Evolutionary conservation across 2,113 vertebrate species (phyloP).

Genomic region (Benitochromis conjunctus): DNA sequence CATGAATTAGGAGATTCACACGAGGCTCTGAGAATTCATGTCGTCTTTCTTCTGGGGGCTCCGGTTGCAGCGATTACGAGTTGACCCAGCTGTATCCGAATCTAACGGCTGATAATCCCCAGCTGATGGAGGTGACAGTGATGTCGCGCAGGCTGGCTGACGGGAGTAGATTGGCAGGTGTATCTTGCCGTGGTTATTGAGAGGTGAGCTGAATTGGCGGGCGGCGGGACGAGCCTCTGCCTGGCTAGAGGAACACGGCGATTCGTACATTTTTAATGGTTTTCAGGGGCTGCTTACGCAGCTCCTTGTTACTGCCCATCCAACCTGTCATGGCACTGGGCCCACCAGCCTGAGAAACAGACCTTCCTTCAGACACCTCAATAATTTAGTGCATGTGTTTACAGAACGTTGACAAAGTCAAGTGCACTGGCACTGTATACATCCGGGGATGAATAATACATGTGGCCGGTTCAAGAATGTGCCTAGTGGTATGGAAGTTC

Average conservation of each 20-base stretch:
- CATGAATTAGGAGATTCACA: neutral
- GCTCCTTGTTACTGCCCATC: slow-evolving; percentile 61
- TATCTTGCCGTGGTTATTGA: neutral
- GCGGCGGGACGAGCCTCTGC: neutral
- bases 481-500: slow-evolving; percentile 56
- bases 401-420: slow-evolving; percentile 69
- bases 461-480: slow-evolving; percentile 49
- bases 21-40: neutral
- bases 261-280: slow-evolving; percentile 65
- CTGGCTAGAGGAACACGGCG: slow-evolving; percentile 26
- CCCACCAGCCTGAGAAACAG: slow-evolving; percentile 24
- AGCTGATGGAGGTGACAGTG: slow-evolving; percentile 26
- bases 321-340: slow-evolving; percentile 46
- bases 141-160: slow-evolving; percentile 20
- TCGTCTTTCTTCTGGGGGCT: neutral
- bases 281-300: slow-evolving; percentile 47
- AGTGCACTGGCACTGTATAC: slow-evolving; percentile 53
- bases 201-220: neutral
- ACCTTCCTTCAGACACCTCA: slow-evolving; percentile 56
- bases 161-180: slow-evolving; percentile 49
- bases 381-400: slow-evolving; percentile 76
- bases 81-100: neutral
- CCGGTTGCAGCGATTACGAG: neutral
- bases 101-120: neutral
- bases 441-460: slow-evolving; percentile 68